Conservation (phyloP, 2,113 vertebrate genomes). For the Mirza zaza region DNA sequence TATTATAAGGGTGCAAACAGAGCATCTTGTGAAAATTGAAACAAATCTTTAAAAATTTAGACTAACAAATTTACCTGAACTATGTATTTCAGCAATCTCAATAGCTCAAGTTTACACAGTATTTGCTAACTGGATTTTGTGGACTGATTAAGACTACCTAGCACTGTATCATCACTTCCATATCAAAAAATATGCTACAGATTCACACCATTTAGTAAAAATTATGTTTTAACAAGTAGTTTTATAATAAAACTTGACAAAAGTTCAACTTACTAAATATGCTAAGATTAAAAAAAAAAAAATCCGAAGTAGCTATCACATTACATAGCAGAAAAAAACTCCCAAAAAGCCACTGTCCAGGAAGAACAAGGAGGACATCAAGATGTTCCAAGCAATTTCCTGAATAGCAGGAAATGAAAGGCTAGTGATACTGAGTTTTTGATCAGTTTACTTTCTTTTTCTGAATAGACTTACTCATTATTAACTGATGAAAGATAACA, state of each 20-base stretch:
- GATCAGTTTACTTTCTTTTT: slow-evolving; percentile 71
- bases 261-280: slow-evolving; percentile 62
- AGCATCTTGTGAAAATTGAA: slow-evolving; percentile 27
- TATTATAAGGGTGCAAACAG: background rate
- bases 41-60: background rate
- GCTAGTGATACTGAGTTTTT: slow-evolving; percentile 70
- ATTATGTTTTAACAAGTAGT: slow-evolving; percentile 46
- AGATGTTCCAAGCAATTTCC: slow-evolving; percentile 91
- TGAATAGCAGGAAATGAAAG: slow-evolving; percentile 96
- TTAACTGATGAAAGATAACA: slow-evolving; percentile 89
- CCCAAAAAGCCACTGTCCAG: slow-evolving; percentile 49
- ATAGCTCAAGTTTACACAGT: background rate
- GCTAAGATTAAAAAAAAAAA: slow-evolving; percentile 15
- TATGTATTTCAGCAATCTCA: background rate
- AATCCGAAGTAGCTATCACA: slow-evolving; percentile 49
- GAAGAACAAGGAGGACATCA: slow-evolving; percentile 81
- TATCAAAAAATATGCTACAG: slow-evolving; percentile 9
- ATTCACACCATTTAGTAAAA: slow-evolving; percentile 46
- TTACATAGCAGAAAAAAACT: background rate
- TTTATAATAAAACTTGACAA: slow-evolving; percentile 59
- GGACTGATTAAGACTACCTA: background rate
- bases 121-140: background rate
- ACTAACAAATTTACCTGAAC: slow-evolving; percentile 12
- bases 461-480: slow-evolving; percentile 79
- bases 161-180: background rate